Conservation (phyloP, 2,888 invertebrate genomes). For the Agapostemon virescens region DNA sequence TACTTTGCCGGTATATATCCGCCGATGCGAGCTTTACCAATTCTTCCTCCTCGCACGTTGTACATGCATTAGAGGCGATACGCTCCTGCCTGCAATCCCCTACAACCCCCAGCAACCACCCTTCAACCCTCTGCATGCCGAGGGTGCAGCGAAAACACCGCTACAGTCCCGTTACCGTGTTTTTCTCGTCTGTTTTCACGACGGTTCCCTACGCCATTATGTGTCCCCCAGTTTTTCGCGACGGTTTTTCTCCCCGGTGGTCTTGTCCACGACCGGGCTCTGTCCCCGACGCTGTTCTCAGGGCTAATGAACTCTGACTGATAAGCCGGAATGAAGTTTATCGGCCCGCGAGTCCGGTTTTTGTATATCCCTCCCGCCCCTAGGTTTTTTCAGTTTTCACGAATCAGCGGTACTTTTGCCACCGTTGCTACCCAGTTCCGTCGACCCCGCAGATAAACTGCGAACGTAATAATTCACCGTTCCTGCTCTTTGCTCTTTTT, state of each 20-base stretch:
- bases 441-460: slow-evolving; percentile 23
- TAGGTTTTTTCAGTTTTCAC: slow-evolving; percentile 6
- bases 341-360: not conserved
- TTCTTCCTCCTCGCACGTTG: slow-evolving; percentile 53
- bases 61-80: slow-evolving; percentile 61
- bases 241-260: slow-evolving; percentile 15
- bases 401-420: slow-evolving; percentile 28
- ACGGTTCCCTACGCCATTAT: slow-evolving; percentile 29
- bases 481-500: not conserved
- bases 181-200: slow-evolving; percentile 44
- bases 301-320: slow-evolving; percentile 51
- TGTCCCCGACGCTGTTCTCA: slow-evolving; percentile 37
- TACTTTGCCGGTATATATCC: slow-evolving; percentile 39
- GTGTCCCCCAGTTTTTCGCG: slow-evolving; percentile 32
- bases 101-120: no score
- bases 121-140: slow-evolving; percentile 16
- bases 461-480: slow-evolving; percentile 28
- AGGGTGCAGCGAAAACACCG: not conserved
- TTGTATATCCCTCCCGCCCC: not conserved
- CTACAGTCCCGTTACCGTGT: slow-evolving; percentile 26
- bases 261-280: not conserved
- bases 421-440: not conserved
- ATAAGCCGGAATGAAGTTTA: slow-evolving; percentile 46
- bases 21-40: slow-evolving; percentile 36
- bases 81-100: slow-evolving; percentile 16